Conservation (phyloP, 2,888 invertebrate species). For the Tineola bisselliella region DNA sequence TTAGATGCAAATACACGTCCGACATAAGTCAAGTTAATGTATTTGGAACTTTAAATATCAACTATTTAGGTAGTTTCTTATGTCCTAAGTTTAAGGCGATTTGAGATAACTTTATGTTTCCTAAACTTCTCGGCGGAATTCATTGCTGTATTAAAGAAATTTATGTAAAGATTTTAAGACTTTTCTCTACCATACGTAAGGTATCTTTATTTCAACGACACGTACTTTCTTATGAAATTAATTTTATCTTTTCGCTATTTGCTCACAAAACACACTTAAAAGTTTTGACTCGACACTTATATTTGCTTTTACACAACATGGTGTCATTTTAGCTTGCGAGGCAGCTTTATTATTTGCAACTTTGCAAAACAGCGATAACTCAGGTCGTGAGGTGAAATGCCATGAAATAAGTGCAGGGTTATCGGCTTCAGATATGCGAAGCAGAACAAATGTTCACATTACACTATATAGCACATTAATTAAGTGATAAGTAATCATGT, state of each 20-base stretch:
- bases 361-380: slow-evolving; percentile 44
- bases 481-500: slow-evolving; percentile 6
- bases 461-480: not conserved
- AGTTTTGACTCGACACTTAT: not conserved
- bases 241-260: not conserved
- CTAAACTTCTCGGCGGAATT: not conserved
- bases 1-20: not conserved
- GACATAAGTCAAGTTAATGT: not conserved
- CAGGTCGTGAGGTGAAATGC: slow-evolving; percentile 31
- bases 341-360: slow-evolving; percentile 25
- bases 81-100: not conserved
- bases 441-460: not conserved
- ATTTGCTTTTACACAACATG: not conserved
- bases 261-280: not conserved
- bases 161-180: not conserved
- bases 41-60: slow-evolving; percentile 2
- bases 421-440: slow-evolving; percentile 25
- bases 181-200: not conserved
- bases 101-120: not conserved
- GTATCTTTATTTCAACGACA: not conserved
- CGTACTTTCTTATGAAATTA: not conserved
- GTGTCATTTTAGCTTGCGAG: slow-evolving; percentile 4
- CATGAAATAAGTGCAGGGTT: slow-evolving; percentile 45
- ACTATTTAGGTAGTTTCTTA: not conserved
- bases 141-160: not conserved